Evolutionary conservation across 2,888 invertebrate species (phyloP), one percentile per base, ranked within the genome.

Genomic region (Ectemnius lituratus): DNA sequence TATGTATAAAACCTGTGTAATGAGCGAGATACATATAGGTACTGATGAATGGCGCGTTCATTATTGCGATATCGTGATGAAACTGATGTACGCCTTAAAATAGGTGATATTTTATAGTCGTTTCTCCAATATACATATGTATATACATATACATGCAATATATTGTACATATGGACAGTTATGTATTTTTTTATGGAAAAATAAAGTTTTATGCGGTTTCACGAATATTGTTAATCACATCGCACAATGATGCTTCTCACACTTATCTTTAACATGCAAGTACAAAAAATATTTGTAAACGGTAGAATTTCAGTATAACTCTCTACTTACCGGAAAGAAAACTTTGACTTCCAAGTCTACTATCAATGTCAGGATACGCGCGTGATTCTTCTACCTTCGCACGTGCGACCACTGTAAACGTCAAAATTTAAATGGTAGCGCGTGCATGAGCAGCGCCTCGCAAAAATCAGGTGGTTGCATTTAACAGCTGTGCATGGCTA

Each of bases 381-480:
- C 23, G 45, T 65, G 62, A 64, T 67, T 73, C 70, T 58, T 59
- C 68, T 28, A 65, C 49, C 62, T 49, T 69, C 58, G 45, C 59
- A 63, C 45, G 49, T 59, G 62, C 58, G 60, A 56, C 45, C 49
- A 16, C 23, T 47, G 62, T 60, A 76, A 80, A 84, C 82, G 87
- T 88, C 87, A 87, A 87, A 86, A 85, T 88, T 88, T 87, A 88
- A 88, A 88, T 88, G 86, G 85, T 86, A 81, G 81, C 85, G 86
- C 85, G 79, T 76, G 75, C 71, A 73, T 80, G 69, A 79, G 70
- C 81, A 77, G 78, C 81, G 78, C 80, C 74, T 75, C 79, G 80
- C 82, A 85, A 87, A 87, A 88, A 87, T 88, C 88, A 88, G 86
- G 85, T 88, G 88, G 85, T 86, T 80, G 81, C 73, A 76, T 81